Base-by-base conservation (phyloP, 2,888 invertebrate species). In the Dryococelus australis region DNA sequence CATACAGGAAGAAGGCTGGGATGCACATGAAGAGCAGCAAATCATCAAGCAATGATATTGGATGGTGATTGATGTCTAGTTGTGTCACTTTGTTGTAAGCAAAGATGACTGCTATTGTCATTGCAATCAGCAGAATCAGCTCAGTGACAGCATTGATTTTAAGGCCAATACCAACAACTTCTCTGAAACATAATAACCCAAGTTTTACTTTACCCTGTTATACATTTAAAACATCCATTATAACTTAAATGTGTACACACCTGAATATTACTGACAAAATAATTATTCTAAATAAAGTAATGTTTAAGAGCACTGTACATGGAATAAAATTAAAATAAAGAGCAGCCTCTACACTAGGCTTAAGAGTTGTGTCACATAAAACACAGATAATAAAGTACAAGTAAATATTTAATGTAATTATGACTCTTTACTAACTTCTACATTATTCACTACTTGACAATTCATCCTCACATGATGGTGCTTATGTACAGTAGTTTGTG, bases 1-100 rank as follows among this genome's bases (percentile, higher is more conserved):
- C 95, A 90, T 96, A 95, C 90, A 96, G 92, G 90, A 96, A 95
- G 92, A 95, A 96, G 26, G 96, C 96, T 0, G 96, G 96, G 28
- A 96, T 92, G 88, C 96, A 96, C 86, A 96, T 94, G 90, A 96
- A 95, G 0, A 96, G 93, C 0, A 96, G 92, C 0, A 96, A 93
- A 90, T 96, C 96, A 90, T 96, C 96, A 47, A 96, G 93, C 20
- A 95, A 91, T 0, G 95, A 95, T 81, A 95, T 93, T 5, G 95
- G 94, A 88, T 95, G 94, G 87, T 93, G 93, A 90, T 95, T 96
- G 87, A 96, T 93, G 90, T 96, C 96, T 88, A 96, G 91, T 90
- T 94, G 94, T 4, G 94, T 93, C 47, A 95, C 94, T 91, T 96
- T 95, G 88, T 93, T 93, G 91, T 95, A 96, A 0, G 95, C 95